Conservation (phyloP, 2,888 invertebrate genomes). For the Ornithoptera priamus region DNA sequence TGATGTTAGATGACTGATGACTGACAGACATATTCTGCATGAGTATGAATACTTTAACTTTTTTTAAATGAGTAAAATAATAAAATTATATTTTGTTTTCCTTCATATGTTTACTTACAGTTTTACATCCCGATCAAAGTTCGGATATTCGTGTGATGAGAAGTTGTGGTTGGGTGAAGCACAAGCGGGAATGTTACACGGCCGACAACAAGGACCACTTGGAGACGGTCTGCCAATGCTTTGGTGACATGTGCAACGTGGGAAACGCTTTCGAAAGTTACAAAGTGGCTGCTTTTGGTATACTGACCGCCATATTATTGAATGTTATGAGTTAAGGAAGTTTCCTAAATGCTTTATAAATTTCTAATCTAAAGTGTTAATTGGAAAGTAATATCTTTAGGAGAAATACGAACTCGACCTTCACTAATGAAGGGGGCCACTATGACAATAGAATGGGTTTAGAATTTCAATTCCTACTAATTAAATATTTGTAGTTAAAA, state of each 20-base stretch:
- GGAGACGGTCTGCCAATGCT: conserved; percentile 81
- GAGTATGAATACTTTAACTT: too few species aligned
- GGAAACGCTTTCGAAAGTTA: conserved; percentile 42
- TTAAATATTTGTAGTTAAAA: too few species aligned
- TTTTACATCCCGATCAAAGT: conserved; percentile 52
- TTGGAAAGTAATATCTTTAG: too few species aligned
- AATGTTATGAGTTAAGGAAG: conserved; percentile 42
- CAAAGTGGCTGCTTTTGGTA: conserved; percentile 43
- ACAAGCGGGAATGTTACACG: conserved; percentile 72
- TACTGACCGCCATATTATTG: conserved; percentile 38
- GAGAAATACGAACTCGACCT: too few species aligned
- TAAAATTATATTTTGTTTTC: too few species aligned
- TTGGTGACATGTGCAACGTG: conserved; percentile 80
- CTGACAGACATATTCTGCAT: too few species aligned
- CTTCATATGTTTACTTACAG: conserved; percentile 44
- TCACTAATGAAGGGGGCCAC: too few species aligned
- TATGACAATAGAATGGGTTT: too few species aligned
- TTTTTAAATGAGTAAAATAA: too few species aligned
- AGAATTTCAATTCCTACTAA: too few species aligned
- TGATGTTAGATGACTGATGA: too few species aligned
- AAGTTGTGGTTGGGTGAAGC: conserved; percentile 80
- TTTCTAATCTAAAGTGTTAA: too few species aligned
- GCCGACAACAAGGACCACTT: conserved; percentile 81
- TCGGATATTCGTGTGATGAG: conserved; percentile 74
- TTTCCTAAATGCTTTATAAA: conserved; percentile 24